phyloP scores from a whole-genome alignment of 1,140 invertebrate genomes.

The Formica selysi region DNA sequence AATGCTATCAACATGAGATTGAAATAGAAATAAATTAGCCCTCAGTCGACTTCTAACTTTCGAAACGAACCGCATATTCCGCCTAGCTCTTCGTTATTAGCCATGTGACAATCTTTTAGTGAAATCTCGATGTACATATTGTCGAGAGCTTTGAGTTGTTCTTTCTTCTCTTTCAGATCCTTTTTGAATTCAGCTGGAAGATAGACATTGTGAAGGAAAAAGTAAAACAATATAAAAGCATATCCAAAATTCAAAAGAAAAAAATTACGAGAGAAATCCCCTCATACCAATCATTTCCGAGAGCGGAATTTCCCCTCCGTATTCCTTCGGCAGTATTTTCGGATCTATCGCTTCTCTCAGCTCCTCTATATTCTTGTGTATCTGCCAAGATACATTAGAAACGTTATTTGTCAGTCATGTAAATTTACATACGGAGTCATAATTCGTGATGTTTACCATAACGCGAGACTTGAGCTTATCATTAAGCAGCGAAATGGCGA shows the following conservation, averaged over 20 bases:
- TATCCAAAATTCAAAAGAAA: neutral
- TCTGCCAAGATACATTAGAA: slow-evolving; percentile 82
- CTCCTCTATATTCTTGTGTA: slow-evolving; percentile 91
- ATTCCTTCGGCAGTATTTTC: slow-evolving; percentile 94
- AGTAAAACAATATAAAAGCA: neutral
- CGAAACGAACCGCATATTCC: slow-evolving; percentile 92
- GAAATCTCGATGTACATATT: slow-evolving; percentile 92
- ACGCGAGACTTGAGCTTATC: slow-evolving; percentile 93
- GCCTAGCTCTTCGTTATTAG: slow-evolving; percentile 88
- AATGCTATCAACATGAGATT: neutral
- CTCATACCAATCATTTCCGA: slow-evolving; percentile 91
- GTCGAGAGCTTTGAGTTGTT: slow-evolving; percentile 91
- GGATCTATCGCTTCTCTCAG: slow-evolving; percentile 90
- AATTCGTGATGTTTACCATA: slow-evolving; percentile 87
- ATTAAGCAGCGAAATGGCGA: slow-evolving; percentile 91
- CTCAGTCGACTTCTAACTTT: slow-evolving; percentile 93
- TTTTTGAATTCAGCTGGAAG: slow-evolving; percentile 88
- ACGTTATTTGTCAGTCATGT: neutral
- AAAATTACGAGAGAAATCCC: neutral
- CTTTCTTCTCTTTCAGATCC: slow-evolving; percentile 88
- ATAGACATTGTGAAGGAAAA: neutral
- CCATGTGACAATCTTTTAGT: slow-evolving; percentile 88
- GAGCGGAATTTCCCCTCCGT: slow-evolving; percentile 92
- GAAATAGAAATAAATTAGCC: neutral
- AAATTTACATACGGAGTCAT: neutral